Conservation (phyloP, 1,140 invertebrate species). For the Brachionus rotundiformis region DNA sequence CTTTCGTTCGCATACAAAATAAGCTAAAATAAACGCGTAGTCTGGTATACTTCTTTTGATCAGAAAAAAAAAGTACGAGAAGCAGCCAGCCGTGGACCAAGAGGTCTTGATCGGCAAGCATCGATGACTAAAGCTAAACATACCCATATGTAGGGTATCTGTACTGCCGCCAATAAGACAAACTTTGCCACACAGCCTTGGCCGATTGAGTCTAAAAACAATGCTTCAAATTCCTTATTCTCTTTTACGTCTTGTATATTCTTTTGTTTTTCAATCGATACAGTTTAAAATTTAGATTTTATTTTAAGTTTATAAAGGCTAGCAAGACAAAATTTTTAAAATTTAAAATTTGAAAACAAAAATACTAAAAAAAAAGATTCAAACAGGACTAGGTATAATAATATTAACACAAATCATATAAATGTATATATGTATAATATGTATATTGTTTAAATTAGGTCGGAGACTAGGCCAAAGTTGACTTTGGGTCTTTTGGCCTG, state of each 20-base stretch:
- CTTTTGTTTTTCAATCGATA: neutral
- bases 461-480: constrained; percentile 21
- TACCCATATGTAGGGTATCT: neutral
- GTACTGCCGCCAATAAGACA: neutral
- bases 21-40: neutral
- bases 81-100: neutral
- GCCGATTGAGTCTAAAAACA: neutral
- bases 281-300: constrained; percentile 8
- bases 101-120: neutral
- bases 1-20: constrained; percentile 7
- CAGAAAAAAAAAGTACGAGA: neutral
- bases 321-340: neutral
- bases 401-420: constrained; percentile 13
- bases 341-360: neutral
- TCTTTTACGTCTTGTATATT: neutral
- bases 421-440: neutral
- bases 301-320: constrained; percentile 19
- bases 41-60: neutral
- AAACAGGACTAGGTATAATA: constrained; percentile 9
- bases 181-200: neutral
- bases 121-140: neutral
- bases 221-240: neutral
- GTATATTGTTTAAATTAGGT: constrained; percentile 33
- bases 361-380: constrained; percentile 11
- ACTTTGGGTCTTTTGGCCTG: constrained; percentile 8